Conservation (phyloP, 2,797 vertebrate species). For the Hemibagrus guttatus region DNA sequence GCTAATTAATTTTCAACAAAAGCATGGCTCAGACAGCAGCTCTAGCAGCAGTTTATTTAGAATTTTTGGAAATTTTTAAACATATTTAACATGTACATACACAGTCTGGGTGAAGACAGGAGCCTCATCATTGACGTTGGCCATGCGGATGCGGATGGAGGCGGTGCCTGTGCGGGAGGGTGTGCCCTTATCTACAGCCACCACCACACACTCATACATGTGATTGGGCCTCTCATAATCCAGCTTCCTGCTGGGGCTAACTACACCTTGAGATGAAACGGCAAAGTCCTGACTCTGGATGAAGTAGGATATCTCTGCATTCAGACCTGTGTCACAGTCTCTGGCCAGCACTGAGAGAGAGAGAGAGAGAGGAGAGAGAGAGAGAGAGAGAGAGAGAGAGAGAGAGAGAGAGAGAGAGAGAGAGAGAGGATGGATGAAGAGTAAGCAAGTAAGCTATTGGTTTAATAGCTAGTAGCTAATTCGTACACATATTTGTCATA, state of each 20-base stretch:
- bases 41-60: neutral
- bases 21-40: neutral
- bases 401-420: neutral
- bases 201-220: constrained; percentile 86
- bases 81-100: constrained; percentile 68
- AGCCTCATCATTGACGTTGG: constrained; percentile 84
- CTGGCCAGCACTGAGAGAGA: constrained; percentile 75
- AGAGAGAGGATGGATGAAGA: neutral
- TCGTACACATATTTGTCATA: neutral
- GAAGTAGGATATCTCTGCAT: constrained; percentile 84
- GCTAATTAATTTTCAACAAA: neutral
- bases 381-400: neutral
- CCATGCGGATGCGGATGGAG: constrained; percentile 80
- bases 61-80: neutral
- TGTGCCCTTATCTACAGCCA: constrained; percentile 82
- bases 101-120: constrained; percentile 84
- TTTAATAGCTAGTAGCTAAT: neutral
- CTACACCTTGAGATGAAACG: constrained; percentile 78
- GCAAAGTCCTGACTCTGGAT: constrained; percentile 82
- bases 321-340: constrained; percentile 85
- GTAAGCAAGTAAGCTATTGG: neutral
- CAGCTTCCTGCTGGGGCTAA: constrained; percentile 79
- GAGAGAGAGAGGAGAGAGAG: neutral
- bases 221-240: constrained; percentile 86
- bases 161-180: constrained; percentile 85